Evolutionary conservation across 2,888 invertebrate species (phyloP).

Genomic region (Hemicrepidius hirtus): DNA sequence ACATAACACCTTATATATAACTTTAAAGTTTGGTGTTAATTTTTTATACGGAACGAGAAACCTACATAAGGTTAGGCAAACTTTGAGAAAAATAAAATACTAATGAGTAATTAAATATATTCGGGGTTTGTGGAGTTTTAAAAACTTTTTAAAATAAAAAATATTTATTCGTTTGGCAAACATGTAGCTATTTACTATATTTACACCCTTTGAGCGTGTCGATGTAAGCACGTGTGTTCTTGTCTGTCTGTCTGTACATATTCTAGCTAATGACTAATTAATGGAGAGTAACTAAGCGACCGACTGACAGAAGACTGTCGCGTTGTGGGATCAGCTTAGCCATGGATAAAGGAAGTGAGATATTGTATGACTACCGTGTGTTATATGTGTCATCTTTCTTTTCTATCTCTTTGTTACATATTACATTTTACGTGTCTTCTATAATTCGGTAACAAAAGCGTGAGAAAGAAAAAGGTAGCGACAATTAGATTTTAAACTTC

Average conservation of each 20-base stretch:
- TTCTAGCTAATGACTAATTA: slow-evolving; percentile 60
- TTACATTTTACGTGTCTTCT: neutral
- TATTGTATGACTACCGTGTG: slow-evolving; percentile 60
- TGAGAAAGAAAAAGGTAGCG: neutral
- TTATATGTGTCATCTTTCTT: slow-evolving; percentile 1
- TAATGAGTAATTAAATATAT: too few species aligned
- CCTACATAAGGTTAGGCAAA: too few species aligned
- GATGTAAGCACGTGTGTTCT: slow-evolving; percentile 55
- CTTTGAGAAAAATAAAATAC: too few species aligned
- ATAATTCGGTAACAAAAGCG: neutral
- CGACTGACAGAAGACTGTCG: slow-evolving; percentile 56
- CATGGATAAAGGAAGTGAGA: slow-evolving; percentile 64
- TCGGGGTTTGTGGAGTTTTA: too few species aligned
- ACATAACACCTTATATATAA: too few species aligned
- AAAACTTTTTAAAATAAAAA: too few species aligned
- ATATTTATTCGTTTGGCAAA: slow-evolving; percentile 25
- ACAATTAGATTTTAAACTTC: slow-evolving; percentile 42
- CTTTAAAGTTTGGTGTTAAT: too few species aligned
- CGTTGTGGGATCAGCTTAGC: slow-evolving; percentile 43
- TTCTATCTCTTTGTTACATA: neutral
- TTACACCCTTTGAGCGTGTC: slow-evolving; percentile 46
- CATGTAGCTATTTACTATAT: slow-evolving; percentile 36
- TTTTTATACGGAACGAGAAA: too few species aligned
- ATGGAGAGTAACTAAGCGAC: slow-evolving; percentile 57
- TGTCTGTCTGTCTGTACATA: slow-evolving; percentile 56